Evolutionary conservation across 2,888 invertebrate species (phyloP), one percentile per base, ranked within the genome.

Genomic region (Harpalus rubripes): DNA sequence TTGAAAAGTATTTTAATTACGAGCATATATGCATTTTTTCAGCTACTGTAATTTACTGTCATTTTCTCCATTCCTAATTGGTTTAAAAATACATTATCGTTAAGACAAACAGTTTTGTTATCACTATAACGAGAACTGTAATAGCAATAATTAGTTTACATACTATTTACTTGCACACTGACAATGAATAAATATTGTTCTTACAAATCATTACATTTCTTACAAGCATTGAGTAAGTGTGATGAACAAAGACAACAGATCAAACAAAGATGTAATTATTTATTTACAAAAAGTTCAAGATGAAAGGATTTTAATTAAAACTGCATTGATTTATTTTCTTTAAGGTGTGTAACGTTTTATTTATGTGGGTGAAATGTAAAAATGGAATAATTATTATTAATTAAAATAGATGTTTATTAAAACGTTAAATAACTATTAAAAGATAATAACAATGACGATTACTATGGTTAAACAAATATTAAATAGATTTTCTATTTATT

Each of bases 1-100:
- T 15, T 59, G 15, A 59, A 59, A 59, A 59, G 56, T 16, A 59
- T 59, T 59, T 59, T 59, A 59, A 59, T 52, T 59, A 59, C 15
- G 18, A 15, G 18, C 59, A 59, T 52, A 59, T 52, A 16, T 59
- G 59, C 15, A 18, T 59, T 59, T 59, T 59, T 59, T 18, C 10
- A 16, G 59, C 18, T 59, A 59, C 7, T 8, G 10, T 52, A 52
- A 52, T 12, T 52, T 52, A 32, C 16, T 16, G 59, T 18, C 56
- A 56, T n/a, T 56, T 56, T 56, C 59, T 61, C 18, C 18, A 61
- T 18, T 16, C 8, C 18, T 15, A 61, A 15, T 61, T 16, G 15
- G 59, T 61, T 61, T 61, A 61, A 61, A 52, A 61, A 61, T 61
- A 61, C 18, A 12, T 63, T 63, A 26, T 63, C 16, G 63, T 22